Percentiles rank a stretch among this genome's conserved stretches.
These are phyloP conservation scores for Melanchra persicariae DNA, from an alignment of 2,888 invertebrate genomes.

Conservation along the genomic window DNA sequence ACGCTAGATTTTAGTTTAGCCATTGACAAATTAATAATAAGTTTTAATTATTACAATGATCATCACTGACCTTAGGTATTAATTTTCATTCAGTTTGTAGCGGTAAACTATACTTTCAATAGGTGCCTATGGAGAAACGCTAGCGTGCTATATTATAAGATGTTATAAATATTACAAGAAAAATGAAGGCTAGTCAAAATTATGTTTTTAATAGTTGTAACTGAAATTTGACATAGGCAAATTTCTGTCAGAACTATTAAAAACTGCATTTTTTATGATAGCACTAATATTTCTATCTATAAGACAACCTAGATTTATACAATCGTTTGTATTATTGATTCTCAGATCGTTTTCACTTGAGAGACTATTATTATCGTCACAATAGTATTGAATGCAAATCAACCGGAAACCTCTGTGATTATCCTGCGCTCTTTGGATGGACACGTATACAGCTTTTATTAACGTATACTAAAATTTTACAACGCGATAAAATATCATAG, in stretches of 20 bases:
- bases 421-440: slow-evolving; percentile 60
- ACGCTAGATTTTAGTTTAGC: too few species aligned
- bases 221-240: too few species aligned
- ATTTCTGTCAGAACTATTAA: neutral
- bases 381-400: slow-evolving; percentile 83
- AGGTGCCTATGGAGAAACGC: neutral
- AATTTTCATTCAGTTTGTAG: too few species aligned
- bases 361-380: slow-evolving; percentile 70
- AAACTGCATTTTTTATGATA: neutral
- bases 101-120: neutral
- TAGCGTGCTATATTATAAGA: neutral
- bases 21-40: too few species aligned
- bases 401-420: slow-evolving; percentile 75
- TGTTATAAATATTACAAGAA: neutral
- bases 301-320: slow-evolving; percentile 15
- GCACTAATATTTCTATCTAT: neutral
- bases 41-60: too few species aligned
- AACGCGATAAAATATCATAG: slow-evolving; percentile 49
- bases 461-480: slow-evolving; percentile 54
- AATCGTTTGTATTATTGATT: slow-evolving; percentile 36
- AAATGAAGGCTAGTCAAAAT: neutral
- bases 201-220: neutral
- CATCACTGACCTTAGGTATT: neutral
- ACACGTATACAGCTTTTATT: slow-evolving; percentile 57
- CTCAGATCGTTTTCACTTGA: slow-evolving; percentile 52